Percentiles rank a stretch among this genome's conserved stretches.
phyloP scores from a whole-genome alignment of 2,888 invertebrate genomes.

The Marasmarcha lunaedactyla region DNA sequence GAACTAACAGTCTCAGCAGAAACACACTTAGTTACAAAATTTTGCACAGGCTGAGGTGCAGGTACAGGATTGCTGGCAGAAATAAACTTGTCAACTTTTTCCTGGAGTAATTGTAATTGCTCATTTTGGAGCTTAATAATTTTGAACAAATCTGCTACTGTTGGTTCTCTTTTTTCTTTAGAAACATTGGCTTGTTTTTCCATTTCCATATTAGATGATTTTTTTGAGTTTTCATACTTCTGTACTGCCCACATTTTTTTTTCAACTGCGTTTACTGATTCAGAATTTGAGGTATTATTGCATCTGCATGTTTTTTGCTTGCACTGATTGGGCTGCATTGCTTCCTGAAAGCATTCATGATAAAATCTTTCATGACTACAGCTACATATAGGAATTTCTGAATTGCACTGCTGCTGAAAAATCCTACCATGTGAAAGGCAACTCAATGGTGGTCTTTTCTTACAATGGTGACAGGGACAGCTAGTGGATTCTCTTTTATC shows the following conservation, averaged over 20 bases:
- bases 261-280: constrained; percentile 34
- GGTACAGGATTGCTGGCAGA: constrained; percentile 22
- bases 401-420: background rate
- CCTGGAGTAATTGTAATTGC: constrained; percentile 73
- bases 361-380: constrained; percentile 2
- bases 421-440: background rate
- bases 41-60: constrained; percentile 23
- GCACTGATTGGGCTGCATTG: constrained; percentile 7
- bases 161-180: constrained; percentile 61
- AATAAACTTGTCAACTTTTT: constrained; percentile 72
- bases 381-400: background rate
- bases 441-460: constrained; percentile 15
- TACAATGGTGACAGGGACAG: constrained; percentile 42
- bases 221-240: constrained; percentile 39
- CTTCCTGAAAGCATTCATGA: background rate
- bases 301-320: constrained; percentile 18
- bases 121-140: constrained; percentile 77
- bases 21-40: constrained; percentile 35
- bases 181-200: constrained; percentile 34
- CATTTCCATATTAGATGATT: constrained; percentile 28
- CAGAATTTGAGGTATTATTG: constrained; percentile 10
- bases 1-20: constrained; percentile 38
- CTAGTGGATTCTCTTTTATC: constrained; percentile 5
- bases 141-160: constrained; percentile 71
- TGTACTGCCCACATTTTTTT: constrained; percentile 47